A percentile compares a stretch with the other conserved stretches of the same genome.
phyloP scores from a whole-genome alignment of 1,140 invertebrate species.

The Adoxophyes honmai region DNA sequence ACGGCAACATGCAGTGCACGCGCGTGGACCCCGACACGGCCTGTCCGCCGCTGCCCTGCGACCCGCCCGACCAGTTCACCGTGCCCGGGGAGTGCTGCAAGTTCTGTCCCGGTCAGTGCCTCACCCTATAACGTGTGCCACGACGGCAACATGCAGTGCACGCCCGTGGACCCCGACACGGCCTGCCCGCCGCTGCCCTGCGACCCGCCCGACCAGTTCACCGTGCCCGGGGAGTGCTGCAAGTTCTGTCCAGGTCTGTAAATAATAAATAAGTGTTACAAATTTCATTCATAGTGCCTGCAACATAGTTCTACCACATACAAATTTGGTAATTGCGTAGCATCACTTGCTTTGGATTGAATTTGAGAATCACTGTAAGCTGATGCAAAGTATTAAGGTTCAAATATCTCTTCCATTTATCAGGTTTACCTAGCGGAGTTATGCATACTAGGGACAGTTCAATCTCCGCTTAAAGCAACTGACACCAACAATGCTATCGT shows the following conservation, averaged over 20 bases:
- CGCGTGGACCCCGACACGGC: constrained; percentile 84
- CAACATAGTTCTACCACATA: too few relatives aligned
- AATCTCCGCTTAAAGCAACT: too few relatives aligned
- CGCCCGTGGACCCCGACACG: constrained; percentile 83
- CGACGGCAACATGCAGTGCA: constrained; percentile 89
- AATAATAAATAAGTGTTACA: too few relatives aligned
- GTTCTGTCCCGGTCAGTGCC: constrained; percentile 88
- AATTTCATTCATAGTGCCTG: too few relatives aligned
- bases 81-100: constrained; percentile 93
- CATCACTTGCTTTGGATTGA: too few relatives aligned
- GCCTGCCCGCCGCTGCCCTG: constrained; percentile 90
- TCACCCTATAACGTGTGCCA: constrained; percentile 79
- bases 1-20: constrained; percentile 89
- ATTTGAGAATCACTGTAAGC: too few relatives aligned
- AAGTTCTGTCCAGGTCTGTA: constrained; percentile 92
- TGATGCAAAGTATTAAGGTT: too few relatives aligned
- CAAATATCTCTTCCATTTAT: too few relatives aligned
- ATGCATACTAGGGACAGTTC: too few relatives aligned
- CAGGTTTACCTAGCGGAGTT: too few relatives aligned
- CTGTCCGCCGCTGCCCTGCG: constrained; percentile 90
- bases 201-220: constrained; percentile 85
- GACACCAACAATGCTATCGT: not conserved
- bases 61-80: constrained; percentile 85
- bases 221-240: constrained; percentile 91
- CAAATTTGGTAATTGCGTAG: too few relatives aligned